Base-by-base conservation (phyloP, 2,797 vertebrate genomes). In the Enteromius paludinosus region DNA sequence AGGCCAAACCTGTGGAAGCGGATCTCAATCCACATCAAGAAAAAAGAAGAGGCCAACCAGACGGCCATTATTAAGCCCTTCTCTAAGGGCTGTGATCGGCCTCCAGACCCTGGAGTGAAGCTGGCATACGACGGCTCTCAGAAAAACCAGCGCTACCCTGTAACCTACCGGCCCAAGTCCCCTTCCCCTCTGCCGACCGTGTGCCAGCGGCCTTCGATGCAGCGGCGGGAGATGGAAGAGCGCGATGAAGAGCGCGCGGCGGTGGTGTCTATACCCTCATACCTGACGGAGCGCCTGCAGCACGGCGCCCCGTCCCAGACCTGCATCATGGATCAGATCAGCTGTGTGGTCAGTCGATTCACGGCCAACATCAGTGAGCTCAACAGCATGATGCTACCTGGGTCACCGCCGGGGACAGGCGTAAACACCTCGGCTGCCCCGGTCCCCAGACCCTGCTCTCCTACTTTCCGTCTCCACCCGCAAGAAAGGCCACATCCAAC, bases 21-120 rank as follows among this genome's bases (percentile, higher is more conserved):
- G 68, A 90, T 99, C 88, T 99, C 98, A 0, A 92, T 99, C 83
- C 98, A 99, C 61, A 97, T 99, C 88, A 98, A 98, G 93, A 98
- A 96, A 85, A 98, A 97, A 62, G 97, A 97, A 59, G 93, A 94
- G 88, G 85, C 86, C 54, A 99, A 99, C 86, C 98, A 99, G 90
- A 99, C 98, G 0, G 98, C 98, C 15, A 96, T 99, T 84, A 99
- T 99, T 91, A 99, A 98, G 89, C 98, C 98, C 25, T 99, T 99
- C 89, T 96, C 98, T 56, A 97, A 99, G 89, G 96, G 92, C 11
- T 94, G 92, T 0, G 91, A 96, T 3, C 86, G 90, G 0, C 90
- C 95, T 41, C 92, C 90, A 0, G 95, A 97, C 70, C 54, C 93
- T 0, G 87, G 93, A 79, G 91, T 94, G 88, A 95, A 93, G 88